phyloP scores from a whole-genome alignment of 2,113 vertebrate species.

The Notothenia rossii region DNA sequence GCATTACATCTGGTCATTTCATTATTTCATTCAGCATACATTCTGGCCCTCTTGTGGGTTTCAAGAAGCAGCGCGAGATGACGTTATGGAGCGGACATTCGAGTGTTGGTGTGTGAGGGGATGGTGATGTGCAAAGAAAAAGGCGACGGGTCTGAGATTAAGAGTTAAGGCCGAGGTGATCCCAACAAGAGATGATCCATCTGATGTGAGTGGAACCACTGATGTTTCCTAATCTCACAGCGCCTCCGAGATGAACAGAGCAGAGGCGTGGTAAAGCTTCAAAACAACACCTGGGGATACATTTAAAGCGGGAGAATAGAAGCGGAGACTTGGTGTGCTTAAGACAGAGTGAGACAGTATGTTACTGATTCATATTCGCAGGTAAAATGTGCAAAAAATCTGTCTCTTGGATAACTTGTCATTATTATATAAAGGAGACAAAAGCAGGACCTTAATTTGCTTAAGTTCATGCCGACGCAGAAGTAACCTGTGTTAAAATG shows the following conservation, averaged over 20 bases:
- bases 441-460: slow-evolving; percentile 25
- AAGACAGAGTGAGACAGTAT: slow-evolving; percentile 21
- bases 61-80: slow-evolving; percentile 54
- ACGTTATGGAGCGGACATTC: slow-evolving; percentile 45
- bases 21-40: slow-evolving; percentile 87
- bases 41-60: slow-evolving; percentile 88
- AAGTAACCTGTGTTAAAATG: slow-evolving; percentile 44
- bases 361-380: slow-evolving; percentile 4
- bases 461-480: slow-evolving; percentile 34
- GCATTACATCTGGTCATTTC: slow-evolving; percentile 81
- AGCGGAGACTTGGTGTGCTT: background rate
- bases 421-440: background rate
- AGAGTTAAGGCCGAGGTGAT: slow-evolving; percentile 88
- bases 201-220: slow-evolving; percentile 65
- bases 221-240: slow-evolving; percentile 71
- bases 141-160: slow-evolving; percentile 72
- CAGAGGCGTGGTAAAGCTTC: slow-evolving; percentile 64
- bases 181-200: slow-evolving; percentile 73
- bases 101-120: slow-evolving; percentile 6
- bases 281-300: slow-evolving; percentile 10
- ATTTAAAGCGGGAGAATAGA: slow-evolving; percentile 8
- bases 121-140: slow-evolving; percentile 66
- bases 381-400: slow-evolving; percentile 19
- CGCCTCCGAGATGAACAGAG: slow-evolving; percentile 37
- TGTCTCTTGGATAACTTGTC: background rate